Evolutionary conservation across 2,888 invertebrate species (phyloP).

Genomic region (Hirtodrosophila cameraria): DNA sequence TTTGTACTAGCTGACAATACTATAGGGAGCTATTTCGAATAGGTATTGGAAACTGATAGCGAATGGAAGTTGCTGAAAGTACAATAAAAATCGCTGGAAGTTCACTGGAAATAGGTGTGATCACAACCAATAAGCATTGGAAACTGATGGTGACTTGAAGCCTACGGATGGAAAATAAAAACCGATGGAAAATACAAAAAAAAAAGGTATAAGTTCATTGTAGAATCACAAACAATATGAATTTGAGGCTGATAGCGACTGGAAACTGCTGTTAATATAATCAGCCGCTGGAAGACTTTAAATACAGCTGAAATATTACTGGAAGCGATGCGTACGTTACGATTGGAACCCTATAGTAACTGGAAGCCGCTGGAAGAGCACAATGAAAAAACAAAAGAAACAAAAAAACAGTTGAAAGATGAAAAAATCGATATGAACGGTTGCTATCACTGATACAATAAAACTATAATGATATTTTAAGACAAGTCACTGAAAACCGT

Average conservation of each 20-base stretch:
- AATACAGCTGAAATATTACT: too few relatives aligned
- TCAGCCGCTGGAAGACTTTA: too few relatives aligned
- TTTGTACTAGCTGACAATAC: too few relatives aligned
- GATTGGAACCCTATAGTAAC: not conserved
- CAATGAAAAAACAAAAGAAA: not conserved
- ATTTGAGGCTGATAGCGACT: too few relatives aligned
- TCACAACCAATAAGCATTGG: not conserved
- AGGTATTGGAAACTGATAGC: not conserved
- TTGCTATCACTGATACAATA: too few relatives aligned
- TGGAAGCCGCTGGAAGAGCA: not conserved
- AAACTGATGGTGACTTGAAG: not conserved
- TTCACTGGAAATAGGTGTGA: not conserved
- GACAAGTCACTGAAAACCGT: constrained; percentile 1
- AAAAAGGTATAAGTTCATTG: too few relatives aligned
- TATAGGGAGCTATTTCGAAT: not conserved
- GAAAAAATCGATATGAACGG: not conserved
- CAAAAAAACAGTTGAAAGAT: not conserved
- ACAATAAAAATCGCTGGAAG: not conserved
- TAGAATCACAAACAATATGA: too few relatives aligned
- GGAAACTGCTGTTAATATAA: too few relatives aligned
- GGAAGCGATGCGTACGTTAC: too few relatives aligned
- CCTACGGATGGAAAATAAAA: not conserved
- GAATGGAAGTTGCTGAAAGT: not conserved
- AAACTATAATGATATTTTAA: too few relatives aligned
- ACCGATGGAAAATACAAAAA: not conserved